Percentiles rank a stretch among this genome's conserved stretches.
Evolutionary conservation across 2,797 vertebrate species (phyloP).

Genomic region (Chromis chromis): DNA sequence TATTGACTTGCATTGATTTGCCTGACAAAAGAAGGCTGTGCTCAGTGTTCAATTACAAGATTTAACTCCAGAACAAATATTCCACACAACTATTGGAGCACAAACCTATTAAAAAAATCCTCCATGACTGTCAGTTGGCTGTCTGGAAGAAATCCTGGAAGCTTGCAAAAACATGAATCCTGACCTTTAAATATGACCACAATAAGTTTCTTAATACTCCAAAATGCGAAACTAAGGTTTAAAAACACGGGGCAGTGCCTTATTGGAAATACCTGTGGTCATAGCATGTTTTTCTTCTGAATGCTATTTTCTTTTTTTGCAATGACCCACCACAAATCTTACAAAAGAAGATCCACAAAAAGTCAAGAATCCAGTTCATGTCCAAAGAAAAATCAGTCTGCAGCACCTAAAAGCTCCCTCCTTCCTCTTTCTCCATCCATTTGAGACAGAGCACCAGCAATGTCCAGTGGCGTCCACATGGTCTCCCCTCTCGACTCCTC

Average conservation of each 20-base stretch:
- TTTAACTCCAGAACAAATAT: slow-evolving; percentile 67
- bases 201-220: slow-evolving; percentile 49
- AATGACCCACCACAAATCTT: slow-evolving; percentile 39
- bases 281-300: slow-evolving; percentile 38
- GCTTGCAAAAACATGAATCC: slow-evolving; percentile 38
- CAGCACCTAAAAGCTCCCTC: slow-evolving; percentile 28
- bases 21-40: slow-evolving; percentile 77
- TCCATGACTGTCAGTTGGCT: slow-evolving; percentile 10
- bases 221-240: slow-evolving; percentile 45
- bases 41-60: slow-evolving; percentile 73
- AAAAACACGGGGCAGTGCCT: slow-evolving; percentile 38
- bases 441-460: slow-evolving; percentile 24
- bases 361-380: slow-evolving; percentile 22
- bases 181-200: slow-evolving; percentile 36
- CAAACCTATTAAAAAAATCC: slow-evolving; percentile 29
- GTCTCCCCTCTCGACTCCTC: slow-evolving; percentile 58
- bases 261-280: slow-evolving; percentile 54
- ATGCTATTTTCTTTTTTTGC: slow-evolving; percentile 14
- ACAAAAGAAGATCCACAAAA: slow-evolving; percentile 30
- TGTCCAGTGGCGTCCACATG: slow-evolving; percentile 52
- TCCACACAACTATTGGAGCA: slow-evolving; percentile 49
- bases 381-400: slow-evolving; percentile 26
- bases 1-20: slow-evolving; percentile 84
- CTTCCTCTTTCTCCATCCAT: slow-evolving; percentile 26
- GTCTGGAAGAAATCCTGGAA: slow-evolving; percentile 15